Base-by-base conservation (phyloP, 2,888 invertebrate genomes). In the Mellilla xanthometata region DNA sequence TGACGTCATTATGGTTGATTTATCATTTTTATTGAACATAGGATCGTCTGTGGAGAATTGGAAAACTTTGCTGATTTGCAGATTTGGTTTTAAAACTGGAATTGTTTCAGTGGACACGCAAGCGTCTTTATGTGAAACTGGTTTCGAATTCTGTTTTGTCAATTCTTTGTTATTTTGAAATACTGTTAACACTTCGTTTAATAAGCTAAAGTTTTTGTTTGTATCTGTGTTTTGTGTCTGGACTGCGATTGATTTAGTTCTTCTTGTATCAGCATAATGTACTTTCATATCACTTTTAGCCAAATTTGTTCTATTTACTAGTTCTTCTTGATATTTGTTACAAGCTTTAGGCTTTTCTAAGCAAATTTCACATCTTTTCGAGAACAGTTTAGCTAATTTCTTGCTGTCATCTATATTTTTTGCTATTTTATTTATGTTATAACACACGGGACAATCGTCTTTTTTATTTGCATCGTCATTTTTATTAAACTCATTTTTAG, bases 131-230 rank as follows among this genome's bases (percentile, higher is more conserved):
- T 64, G 50, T 1, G 67, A 48, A 1, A 67, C 47, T 3, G 67
- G 59, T 63, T 68, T 81, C 1, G 43, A 33, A 47, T 53, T 65
- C 2, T 57, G 36, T 42, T 60, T 54, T 42, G 10, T 3, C 5
- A 58, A 31, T 31, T 66, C 65, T 53, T 83, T 84, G 39, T 80
- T 83, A 40, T 56, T 79, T 56, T 86, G 81, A 39, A 87, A 86
- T 1, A 77, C 83, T 3, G 74, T 80, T 1, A 88, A 51, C 0
- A 88, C 85, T 72, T 87, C 86, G 34, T 83, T 82, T 0, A 88
- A 54, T n/a, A 88, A 58, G 24, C 65, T 72, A 0, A 84, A 24
- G 1, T 76, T 79, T 56, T 80, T 50, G 8, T 40, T 50, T 2
- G 40, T 15, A 44, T 80, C 73, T 1, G 72, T 59, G 29, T 71